Base-by-base conservation (phyloP, 2,888 invertebrate genomes). In the Plemyria rubiginata region DNA sequence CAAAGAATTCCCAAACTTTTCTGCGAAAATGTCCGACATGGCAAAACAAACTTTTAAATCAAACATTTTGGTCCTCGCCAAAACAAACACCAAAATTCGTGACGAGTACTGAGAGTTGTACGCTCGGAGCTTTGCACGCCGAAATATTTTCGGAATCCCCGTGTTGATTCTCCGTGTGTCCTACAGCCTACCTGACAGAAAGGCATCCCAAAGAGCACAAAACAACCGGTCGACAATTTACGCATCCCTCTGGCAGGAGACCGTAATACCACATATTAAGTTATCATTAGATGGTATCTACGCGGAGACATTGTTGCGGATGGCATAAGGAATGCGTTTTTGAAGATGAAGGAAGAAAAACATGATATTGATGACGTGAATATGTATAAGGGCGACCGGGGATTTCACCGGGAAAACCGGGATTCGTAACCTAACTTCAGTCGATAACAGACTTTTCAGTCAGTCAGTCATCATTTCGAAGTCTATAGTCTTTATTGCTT, bases 191-290 rank as follows among this genome's bases (percentile, higher is more conserved):
- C 86, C 86, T 85, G 86, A 81, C 86, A 84, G 83, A 78, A 78
- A 74, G 87, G 87, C 71, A 88, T 87, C 76, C 83, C 75, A 87
- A 87, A 86, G 85, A 68, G 82, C 68, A 79, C 80, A 88, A 88
- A 86, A 82, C 66, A 70, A 62, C 68, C 78, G 74, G 77, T 77
- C 76, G 63, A 72, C 76, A 80, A 86, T 87, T 86, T 85, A 86
- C 85, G 77, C 74, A 73, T 66, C 80, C 78, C 66, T 45, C 52
- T 36, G 36, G 49, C 54, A 38, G 56, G 55, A 13, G 48, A 36
- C 41, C 22, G 43, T 45, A 55, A 16, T 50, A 54, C 54, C 45
- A 60, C 43, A 45, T 43, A 60, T 60, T 51, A 51, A 36, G 50
- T 50, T 43, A 50, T 49, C 49, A 57, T 57, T 50, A 50, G 22